Conservation (phyloP, 2,797 vertebrate genomes). For the Tauraco hartlaubi region DNA sequence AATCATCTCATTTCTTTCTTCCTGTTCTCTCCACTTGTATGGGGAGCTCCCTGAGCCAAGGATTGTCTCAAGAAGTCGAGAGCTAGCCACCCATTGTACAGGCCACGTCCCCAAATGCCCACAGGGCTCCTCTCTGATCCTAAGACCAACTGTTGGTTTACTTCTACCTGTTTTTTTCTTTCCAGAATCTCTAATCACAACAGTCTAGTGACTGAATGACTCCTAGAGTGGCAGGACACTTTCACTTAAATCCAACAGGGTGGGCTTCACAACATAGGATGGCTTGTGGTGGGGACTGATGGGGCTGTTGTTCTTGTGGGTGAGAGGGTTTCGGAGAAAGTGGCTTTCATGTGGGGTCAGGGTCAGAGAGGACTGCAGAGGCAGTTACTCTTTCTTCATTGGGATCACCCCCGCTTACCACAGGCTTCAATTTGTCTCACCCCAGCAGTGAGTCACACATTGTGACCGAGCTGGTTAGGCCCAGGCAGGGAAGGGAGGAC, state of each 20-base stretch:
- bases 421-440: neutral
- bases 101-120: neutral
- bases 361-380: neutral
- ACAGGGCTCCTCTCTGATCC: neutral
- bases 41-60: neutral
- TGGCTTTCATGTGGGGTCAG: neutral
- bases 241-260: neutral
- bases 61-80: neutral
- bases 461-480: neutral
- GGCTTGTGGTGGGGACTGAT: neutral
- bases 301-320: neutral
- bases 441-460: neutral
- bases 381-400: neutral
- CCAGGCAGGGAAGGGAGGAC: neutral
- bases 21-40: neutral
- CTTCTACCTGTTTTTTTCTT: neutral
- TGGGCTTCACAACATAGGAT: neutral
- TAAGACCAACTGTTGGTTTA: neutral
- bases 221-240: neutral
- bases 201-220: neutral
- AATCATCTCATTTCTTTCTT: neutral
- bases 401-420: neutral
- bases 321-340: neutral
- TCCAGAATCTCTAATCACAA: neutral
- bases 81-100: neutral